Evolutionary conservation across 2,888 invertebrate species (phyloP), one percentile per base, ranked within the genome.

Genomic region (Xestobium rufovillosum): DNA sequence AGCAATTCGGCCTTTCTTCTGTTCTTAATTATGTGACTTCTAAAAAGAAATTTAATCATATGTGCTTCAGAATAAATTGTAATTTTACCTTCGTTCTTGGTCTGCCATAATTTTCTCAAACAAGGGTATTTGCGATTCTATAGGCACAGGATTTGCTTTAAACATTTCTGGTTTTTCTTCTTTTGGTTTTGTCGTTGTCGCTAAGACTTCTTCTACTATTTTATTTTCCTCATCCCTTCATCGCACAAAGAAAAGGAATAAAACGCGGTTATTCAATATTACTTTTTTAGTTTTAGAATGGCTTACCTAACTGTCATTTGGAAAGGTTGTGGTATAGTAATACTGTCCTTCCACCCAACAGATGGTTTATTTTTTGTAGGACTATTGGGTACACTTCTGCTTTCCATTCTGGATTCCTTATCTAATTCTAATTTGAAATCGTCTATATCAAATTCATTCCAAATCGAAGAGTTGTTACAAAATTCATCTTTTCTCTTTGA

Each of bases 71-170:
- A 19, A 12, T 10, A 13, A 16, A 2, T 11, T 26, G 12, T 28
- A 12, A 10, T 4, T n/a, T 42, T 49, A 80, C 82, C 80, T 76
- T 68, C 75, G 73, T 56, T 82, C 79, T 61, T 81, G 80, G 42
- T 81, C 80, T 44, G 76, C 78, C 52, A 82, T 66, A 43, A 83
- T 75, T 67, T 80, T 79, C 53, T 83, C 76, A 50, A 79, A 83
- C 10, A 83, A 67, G 1, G 79, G 81, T 41, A 83, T 75, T 49
- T 78, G 72, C 0, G 82, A 81, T 47, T 80, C 78, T 25, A 82
- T 72, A 0, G 83, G 83, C 38, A 83, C 71, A 2, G 80, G 76
- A 51, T 74, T 70, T 2, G 76, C 75, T 51, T 66, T 68, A 44
- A 80, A 77, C 50, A 72, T 69, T 40, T 73, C 69, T 4, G 63